Evolutionary conservation across 2,113 vertebrate genomes (phyloP), one percentile per base, ranked within the genome.

Genomic region (Columba janthina): DNA sequence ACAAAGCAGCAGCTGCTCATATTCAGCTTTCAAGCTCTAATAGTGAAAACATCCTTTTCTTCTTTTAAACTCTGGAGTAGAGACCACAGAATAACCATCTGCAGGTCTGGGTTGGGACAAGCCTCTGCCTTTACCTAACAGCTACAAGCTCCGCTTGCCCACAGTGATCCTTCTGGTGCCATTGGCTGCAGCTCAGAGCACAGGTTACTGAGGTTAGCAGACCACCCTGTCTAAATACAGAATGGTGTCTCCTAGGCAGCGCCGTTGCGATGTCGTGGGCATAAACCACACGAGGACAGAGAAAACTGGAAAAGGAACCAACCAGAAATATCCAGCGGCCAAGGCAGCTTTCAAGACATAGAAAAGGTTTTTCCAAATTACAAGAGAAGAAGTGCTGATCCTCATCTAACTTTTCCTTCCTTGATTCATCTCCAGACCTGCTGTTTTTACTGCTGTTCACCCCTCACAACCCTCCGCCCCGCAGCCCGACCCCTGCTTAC

Each of bases 401-500:
- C 9, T 89, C 46, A 20, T 60, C 71, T 28, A 70, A 32, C n/a
- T 61, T 62, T 46, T 70, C 44, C 40, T 65, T 85, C 57, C 65
- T 67, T 10, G 5, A 24, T 21, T 40, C 28, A 28, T 12, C 42
- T 61, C 50, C 62, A 76, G 51, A 21, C 22, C 28, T 40, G 62
- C n/a, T 38, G 5, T 16, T 85, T 62, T 46, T 8, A 29, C 32
- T 28, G 29, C 15, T 20, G 48, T 6, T 26, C 69, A 34, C 29
- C 48, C 46, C 84, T 31, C 70, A 20, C 26, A 40, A 22, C 1
- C 51, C 19, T 15, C 48, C 3, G 1, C 11, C 22, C 34, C 61
- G 12, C 92, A 38, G 19, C 21, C 69, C 44, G 7, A 3, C 5
- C 54, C 0, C 0, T 3, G 46, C 98, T 98, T 86, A 99, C 99